A percentile compares a stretch with the other conserved stretches of the same genome.
phyloP scores from a whole-genome alignment of 1,140 invertebrate species.

The Nephila pilipes region DNA sequence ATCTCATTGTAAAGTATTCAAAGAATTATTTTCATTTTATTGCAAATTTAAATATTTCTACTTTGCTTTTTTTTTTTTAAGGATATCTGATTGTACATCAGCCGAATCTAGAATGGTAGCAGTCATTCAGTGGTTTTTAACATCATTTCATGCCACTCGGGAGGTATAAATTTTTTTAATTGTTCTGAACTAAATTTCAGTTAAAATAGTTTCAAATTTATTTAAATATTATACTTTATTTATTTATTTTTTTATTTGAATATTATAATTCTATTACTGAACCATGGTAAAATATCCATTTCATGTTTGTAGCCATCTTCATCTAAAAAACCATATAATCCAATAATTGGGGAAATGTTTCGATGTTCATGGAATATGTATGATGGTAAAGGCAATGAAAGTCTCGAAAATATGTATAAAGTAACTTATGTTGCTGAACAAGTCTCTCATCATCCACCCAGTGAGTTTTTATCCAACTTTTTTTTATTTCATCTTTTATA shows the following conservation, averaged over 20 bases:
- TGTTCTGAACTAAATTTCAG: neutral
- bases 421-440: constrained; percentile 96
- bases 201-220: too few species aligned
- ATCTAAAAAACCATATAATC: constrained; percentile 98
- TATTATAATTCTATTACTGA: neutral
- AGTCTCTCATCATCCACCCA: constrained; percentile 99
- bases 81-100: constrained; percentile 90
- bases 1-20: neutral
- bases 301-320: constrained; percentile 85
- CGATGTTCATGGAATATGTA: constrained; percentile 87
- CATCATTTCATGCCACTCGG: constrained; percentile 97
- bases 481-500: neutral
- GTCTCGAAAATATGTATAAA: constrained; percentile 64
- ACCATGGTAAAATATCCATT: neutral
- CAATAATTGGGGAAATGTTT: constrained; percentile 96
- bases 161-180: constrained; percentile 82
- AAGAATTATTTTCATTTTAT: neutral
- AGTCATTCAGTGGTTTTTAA: constrained; percentile 95
- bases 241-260: neutral
- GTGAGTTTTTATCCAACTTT: constrained; percentile 32
- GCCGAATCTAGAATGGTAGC: constrained; percentile 95
- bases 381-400: constrained; percentile 55
- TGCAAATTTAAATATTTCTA: constrained; percentile 45
- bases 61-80: constrained; percentile 80
- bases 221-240: too few species aligned